A percentile compares a stretch with the other conserved stretches of the same genome.
phyloP scores from a whole-genome alignment of 2,113 vertebrate genomes.

The Prinia subflava region DNA sequence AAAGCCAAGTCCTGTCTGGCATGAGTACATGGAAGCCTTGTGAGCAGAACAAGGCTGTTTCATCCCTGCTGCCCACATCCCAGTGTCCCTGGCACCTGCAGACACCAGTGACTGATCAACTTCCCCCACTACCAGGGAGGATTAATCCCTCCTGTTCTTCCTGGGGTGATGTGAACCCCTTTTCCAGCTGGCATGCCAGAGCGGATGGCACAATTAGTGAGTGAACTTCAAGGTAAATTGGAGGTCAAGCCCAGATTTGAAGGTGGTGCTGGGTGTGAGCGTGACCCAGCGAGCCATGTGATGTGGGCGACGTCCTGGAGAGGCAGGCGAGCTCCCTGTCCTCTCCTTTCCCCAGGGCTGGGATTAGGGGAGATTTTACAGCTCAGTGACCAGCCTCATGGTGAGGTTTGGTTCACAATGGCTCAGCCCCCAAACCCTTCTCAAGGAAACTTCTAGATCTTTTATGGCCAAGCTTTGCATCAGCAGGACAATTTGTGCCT shows the following conservation, averaged over 20 bases:
- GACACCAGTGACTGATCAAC: neutral
- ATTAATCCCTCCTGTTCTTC: neutral
- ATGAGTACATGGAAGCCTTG: neutral
- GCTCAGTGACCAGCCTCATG: neutral
- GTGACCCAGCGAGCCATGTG: constrained; percentile 32
- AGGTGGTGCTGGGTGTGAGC: neutral
- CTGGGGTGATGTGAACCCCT: neutral
- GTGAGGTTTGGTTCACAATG: neutral
- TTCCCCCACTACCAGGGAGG: accelerated
- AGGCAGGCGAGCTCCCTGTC: constrained; percentile 22
- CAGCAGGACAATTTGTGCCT: neutral
- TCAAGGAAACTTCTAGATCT: neutral
- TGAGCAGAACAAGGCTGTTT: neutral
- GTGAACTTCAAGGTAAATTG: constrained; percentile 28
- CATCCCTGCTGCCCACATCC: neutral
- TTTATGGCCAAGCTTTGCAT: neutral
- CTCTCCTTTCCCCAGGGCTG: constrained; percentile 7
- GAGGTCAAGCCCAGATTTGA: constrained; percentile 63
- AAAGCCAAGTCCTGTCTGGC: neutral
- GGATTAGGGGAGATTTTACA: constrained; percentile 61
- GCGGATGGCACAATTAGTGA: neutral
- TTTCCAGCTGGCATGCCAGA: neutral
- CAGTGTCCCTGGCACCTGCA: accelerated
- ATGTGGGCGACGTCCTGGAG: neutral
- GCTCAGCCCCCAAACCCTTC: neutral